Evolutionary conservation across 2,797 vertebrate genomes (phyloP), one percentile per base, ranked within the genome.

Genomic region (Iguana delicatissima): DNA sequence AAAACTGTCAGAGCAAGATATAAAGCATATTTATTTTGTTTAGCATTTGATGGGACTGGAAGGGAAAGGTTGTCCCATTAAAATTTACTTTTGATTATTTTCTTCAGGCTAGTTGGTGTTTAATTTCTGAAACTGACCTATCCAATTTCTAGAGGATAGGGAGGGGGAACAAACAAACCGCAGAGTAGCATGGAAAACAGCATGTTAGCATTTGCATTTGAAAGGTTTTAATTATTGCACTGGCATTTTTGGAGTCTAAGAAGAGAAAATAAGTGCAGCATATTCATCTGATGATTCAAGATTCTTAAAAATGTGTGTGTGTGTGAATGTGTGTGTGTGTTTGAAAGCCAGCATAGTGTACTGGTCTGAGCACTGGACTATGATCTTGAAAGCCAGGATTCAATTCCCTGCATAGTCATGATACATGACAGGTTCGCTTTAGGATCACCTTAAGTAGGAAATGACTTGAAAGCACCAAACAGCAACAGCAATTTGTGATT

Each of bases 1-100:
- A 91, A 91, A 88, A 88, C 86, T 91, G 90, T 91, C 86, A 88
- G 73, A 79, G 80, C 73, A 91, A 91, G 86, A 87, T 87, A 77
- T 79, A 91, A 91, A 88, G 80, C 86, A 91, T 88, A 91, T 88
- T 91, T 91, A 87, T 91, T 91, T 91, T 84, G 59, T 59, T 84
- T 79, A 84, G 90, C 73, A 87, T 83, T 88, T 84, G 62, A 87
- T 59, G 73, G 89, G 46, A 83, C 85, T 84, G 46, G 80, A 91
- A 84, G 52, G 50, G 46, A 91, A 91, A 91, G 52, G 80, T 86
- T 87, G 80, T 84, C 80, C 90, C 80, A 87, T 84, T 84, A 88
- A 91, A 87, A 46, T 72, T 79, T 85, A 85, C 74, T 79, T 85
- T 85, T 64, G 57, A 72, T 89, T n/a, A 84, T 89, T 85, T 89